Evolutionary conservation across 2,113 vertebrate species (phyloP).

Genomic region (Rafetus swinhoei): DNA sequence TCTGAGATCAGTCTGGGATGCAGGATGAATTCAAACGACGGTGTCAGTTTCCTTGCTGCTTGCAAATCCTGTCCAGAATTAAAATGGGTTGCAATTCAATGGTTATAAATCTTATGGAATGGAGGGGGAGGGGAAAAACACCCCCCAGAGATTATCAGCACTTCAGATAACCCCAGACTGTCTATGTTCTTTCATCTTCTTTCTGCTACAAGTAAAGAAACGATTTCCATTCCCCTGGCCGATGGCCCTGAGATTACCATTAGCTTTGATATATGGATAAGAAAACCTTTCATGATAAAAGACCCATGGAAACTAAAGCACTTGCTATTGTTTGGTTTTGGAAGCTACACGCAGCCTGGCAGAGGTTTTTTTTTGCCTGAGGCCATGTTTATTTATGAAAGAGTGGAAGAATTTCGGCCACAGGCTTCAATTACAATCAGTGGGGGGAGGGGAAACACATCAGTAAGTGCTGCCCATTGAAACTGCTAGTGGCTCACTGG

Average conservation of each 20-base stretch:
- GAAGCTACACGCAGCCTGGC: background rate
- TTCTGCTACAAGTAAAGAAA: background rate
- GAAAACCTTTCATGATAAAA: background rate
- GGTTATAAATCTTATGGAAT: background rate
- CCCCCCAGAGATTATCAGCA: background rate
- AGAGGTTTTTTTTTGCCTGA: slow-evolving; percentile 2
- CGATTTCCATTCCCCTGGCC: background rate
- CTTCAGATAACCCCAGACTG: background rate
- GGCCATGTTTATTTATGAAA: background rate
- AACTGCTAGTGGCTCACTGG: background rate
- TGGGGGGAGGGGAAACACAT: background rate
- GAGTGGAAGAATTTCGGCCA: background rate
- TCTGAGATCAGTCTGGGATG: background rate
- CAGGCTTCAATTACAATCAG: background rate
- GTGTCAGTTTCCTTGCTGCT: background rate
- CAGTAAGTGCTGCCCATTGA: background rate
- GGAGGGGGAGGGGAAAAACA: background rate
- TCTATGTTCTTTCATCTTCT: background rate
- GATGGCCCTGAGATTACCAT: background rate
- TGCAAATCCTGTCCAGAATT: background rate
- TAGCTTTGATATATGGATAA: background rate
- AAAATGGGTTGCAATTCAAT: background rate
- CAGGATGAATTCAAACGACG: background rate
- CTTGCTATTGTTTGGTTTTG: background rate
- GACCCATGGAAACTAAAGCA: background rate